Base-by-base conservation (phyloP, 2,797 vertebrate genomes). In the Euthynnus affinis region DNA sequence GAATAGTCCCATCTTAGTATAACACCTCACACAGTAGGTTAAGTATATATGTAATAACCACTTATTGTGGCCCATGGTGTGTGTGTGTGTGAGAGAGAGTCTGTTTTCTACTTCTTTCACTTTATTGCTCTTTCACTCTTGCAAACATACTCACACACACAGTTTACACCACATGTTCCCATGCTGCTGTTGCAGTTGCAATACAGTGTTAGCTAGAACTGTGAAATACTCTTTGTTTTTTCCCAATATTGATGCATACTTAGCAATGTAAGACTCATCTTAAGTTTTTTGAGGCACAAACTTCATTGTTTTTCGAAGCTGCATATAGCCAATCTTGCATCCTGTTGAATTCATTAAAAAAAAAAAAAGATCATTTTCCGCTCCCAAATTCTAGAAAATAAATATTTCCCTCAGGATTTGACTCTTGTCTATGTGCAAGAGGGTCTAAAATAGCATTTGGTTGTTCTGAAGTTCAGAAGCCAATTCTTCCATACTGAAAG, bases 191-290 rank as follows among this genome's bases (percentile, higher is more conserved):
- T 74, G 71, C 66, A 67, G 52, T 51, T 76, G 78, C 78, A 81
- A 61, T 84, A 63, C 80, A 80, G 87, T 84, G 75, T 89, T 90
- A 76, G 51, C 46, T 67, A 71, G 63, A 82, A 81, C 89, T 89
- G 85, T 88, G 83, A 88, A 85, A 87, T 68, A 63, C 49, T 79
- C 71, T 70, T 79, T 74, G 78, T 74, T 42, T 82, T 78, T 74
- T 73, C 37, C 46, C 20, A 40, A 73, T 67, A 55, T 40, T 71
- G 77, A 84, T 64, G 74, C 87, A 87, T 76, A 82, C 81, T 76
- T 87, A 81, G 17, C 8, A 15, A 32, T 10, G 23, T 23, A 18
- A n/a, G 48, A 44, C 42, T 55, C 20, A 49, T 34, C 3, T 40
- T 62, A 13, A 2, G 0, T 13, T 29, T 23, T 64, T 57, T 52